phyloP scores from a whole-genome alignment of 1,140 invertebrate genomes.

The Pseudomyrmex flavicornis region DNA sequence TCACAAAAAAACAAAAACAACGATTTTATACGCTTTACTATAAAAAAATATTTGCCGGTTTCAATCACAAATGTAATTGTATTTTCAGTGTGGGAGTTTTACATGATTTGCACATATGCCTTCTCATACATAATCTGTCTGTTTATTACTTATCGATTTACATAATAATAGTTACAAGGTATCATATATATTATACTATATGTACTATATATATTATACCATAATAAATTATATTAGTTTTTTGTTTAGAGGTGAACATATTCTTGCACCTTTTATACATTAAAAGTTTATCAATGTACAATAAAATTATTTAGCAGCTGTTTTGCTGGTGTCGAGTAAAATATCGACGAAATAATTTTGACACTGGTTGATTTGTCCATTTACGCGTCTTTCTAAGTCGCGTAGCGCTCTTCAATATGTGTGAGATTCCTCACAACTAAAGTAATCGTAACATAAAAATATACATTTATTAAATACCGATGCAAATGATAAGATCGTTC shows the following conservation, averaged over 20 bases:
- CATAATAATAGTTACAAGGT: constrained; percentile 26
- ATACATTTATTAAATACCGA: constrained; percentile 8
- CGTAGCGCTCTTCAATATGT: neutral
- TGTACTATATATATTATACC: no score
- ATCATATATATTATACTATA: neutral
- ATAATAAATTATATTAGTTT: no score
- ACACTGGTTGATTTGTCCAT: constrained; percentile 68
- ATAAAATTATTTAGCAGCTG: neutral
- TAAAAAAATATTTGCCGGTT: neutral
- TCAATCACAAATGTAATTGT: neutral
- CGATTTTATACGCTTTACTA: neutral
- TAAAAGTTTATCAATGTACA: no score
- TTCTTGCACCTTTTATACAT: no score
- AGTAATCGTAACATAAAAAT: constrained; percentile 1
- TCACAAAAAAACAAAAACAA: neutral
- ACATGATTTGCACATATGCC: neutral
- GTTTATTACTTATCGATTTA: constrained; percentile 21
- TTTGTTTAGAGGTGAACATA: no score
- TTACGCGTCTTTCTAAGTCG: neutral
- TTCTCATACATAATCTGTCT: constrained; percentile 5
- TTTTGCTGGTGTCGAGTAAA: neutral
- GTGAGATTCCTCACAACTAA: neutral
- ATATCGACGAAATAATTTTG: constrained; percentile 9
- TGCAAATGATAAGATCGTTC: neutral
- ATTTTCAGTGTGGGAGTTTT: neutral